Conservation (phyloP, 2,888 invertebrate species). For the Formica aserva region DNA sequence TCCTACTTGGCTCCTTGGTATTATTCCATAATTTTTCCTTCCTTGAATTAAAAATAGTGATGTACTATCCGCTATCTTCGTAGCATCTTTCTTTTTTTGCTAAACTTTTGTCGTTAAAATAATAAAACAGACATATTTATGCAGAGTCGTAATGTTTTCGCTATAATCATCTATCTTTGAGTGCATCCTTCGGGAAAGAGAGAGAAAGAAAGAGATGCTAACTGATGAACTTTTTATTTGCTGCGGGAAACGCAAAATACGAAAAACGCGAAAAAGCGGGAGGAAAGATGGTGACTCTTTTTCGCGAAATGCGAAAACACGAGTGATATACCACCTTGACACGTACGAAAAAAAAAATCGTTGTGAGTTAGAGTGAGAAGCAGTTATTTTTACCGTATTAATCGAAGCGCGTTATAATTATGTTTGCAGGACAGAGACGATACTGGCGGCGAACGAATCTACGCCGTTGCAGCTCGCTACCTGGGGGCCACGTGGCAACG, state of each 20-base stretch:
- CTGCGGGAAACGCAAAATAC: neutral
- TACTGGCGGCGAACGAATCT: conserved; percentile 82
- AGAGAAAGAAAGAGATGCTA: neutral
- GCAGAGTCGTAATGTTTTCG: conserved; percentile 24
- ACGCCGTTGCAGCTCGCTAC: conserved; percentile 90
- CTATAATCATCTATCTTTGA: conserved; percentile 4
- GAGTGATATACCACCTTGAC: neutral
- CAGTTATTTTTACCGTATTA: neutral
- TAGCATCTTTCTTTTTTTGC: neutral
- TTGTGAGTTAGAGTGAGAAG: neutral
- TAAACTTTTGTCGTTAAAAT: neutral
- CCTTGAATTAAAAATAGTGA: neutral
- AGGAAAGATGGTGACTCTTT: neutral
- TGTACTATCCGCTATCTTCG: neutral
- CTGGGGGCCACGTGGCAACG: conserved; percentile 92
- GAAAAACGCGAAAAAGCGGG: neutral
- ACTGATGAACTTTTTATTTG: conserved; percentile 40
- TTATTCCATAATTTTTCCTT: neutral
- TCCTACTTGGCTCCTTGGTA: neutral
- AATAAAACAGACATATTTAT: conserved; percentile 4
- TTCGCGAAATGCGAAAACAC: neutral
- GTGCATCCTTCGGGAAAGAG: conserved; percentile 4
- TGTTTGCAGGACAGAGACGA: conserved; percentile 68
- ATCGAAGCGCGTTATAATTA: neutral
- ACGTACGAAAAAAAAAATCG: neutral